Evolutionary conservation across 2,888 invertebrate genomes (phyloP).

Genomic region (Leptarthrus brevirostris): DNA sequence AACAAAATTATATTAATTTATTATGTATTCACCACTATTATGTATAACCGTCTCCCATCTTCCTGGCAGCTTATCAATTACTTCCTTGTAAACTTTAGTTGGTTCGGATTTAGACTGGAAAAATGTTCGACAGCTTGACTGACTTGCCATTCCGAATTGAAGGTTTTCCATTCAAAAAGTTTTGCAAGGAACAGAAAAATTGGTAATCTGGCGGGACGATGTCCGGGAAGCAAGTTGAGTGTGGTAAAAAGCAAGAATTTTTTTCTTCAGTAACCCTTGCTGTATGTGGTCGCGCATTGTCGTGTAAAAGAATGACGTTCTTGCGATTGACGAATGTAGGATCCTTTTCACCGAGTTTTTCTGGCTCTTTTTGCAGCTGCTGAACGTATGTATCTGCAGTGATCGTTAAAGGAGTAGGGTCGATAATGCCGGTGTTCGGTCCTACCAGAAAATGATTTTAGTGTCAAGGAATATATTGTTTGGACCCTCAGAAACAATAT

Average conservation of each 20-base stretch:
- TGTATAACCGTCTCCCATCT: not conserved
- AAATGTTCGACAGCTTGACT: not conserved
- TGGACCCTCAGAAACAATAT: no score
- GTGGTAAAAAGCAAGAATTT: not conserved
- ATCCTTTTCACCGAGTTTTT: not conserved
- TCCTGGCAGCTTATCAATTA: not conserved
- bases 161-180: not conserved
- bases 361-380: no score
- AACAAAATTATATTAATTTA: no score
- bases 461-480: no score
- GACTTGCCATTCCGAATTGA: not conserved
- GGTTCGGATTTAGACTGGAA: conserved; percentile 1
- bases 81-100: not conserved
- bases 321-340: conserved; percentile 26
- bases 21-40: no score
- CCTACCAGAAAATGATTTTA: no score
- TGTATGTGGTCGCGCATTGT: not conserved
- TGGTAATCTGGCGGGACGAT: not conserved
- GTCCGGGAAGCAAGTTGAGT: not conserved
- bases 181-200: no score
- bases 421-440: no score
- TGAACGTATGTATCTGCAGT: no score
- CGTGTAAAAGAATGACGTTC: no score
- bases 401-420: no score
- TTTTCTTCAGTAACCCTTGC: not conserved